These are phyloP conservation scores for Otolemur crassicaudatus DNA, from an alignment of 2,797 vertebrate genomes.

Conservation along the genomic window DNA sequence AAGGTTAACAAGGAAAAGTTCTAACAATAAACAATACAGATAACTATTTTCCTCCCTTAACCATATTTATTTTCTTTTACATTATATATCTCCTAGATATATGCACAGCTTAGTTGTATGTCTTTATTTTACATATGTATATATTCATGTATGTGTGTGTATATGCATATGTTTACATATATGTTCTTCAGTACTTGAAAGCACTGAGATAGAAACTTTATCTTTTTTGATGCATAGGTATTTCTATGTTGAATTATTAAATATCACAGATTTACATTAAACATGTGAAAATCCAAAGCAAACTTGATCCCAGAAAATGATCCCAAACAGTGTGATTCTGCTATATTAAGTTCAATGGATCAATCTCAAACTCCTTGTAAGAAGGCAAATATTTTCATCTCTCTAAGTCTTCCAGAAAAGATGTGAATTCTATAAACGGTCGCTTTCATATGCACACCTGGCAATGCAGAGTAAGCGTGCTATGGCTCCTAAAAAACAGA, in stretches of 20 bases:
- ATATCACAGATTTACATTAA: not conserved
- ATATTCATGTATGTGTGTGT: not conserved
- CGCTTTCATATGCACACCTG: not conserved
- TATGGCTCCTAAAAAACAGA: accelerated
- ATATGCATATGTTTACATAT: not conserved
- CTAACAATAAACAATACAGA: not conserved
- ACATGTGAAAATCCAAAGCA: not conserved
- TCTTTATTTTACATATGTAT: not conserved
- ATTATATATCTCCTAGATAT: not conserved
- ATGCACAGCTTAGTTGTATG: not conserved
- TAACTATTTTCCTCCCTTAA: not conserved
- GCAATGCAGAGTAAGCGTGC: too few species aligned
- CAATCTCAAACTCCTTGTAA: not conserved
- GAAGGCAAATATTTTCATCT: not conserved
- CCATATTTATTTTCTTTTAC: not conserved
- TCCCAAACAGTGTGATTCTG: not conserved
- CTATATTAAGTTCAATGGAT: not conserved
- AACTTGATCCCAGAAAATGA: not conserved
- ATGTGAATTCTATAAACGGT: not conserved
- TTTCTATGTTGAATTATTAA: not conserved
- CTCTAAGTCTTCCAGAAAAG: not conserved
- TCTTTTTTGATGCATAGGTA: not conserved
- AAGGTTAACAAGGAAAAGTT: not conserved
- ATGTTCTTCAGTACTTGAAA: not conserved
- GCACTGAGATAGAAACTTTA: not conserved